Percentiles rank a stretch among this genome's conserved stretches.
phyloP scores from a whole-genome alignment of 2,797 vertebrate genomes.

The Potorous gilbertii region DNA sequence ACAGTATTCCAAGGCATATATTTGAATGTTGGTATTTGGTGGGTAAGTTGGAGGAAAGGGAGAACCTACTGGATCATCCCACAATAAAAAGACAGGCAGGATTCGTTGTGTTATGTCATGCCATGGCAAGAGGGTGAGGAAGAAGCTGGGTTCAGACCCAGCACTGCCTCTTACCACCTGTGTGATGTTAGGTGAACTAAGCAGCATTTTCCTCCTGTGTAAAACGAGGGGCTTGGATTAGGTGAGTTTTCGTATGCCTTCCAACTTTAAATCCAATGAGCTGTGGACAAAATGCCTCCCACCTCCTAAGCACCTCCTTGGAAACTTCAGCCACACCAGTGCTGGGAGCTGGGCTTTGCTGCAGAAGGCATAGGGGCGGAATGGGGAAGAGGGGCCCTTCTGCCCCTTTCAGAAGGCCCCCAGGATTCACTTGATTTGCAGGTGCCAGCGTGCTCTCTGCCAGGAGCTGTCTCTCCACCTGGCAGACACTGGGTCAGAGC shows the following conservation, averaged over 20 bases:
- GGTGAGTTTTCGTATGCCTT: background rate
- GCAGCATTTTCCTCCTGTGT: background rate
- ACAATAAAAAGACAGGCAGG: background rate
- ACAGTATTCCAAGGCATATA: background rate
- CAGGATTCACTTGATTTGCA: slow-evolving; percentile 17
- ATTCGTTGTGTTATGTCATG: background rate
- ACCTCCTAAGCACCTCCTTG: background rate
- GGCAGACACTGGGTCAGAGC: slow-evolving; percentile 57
- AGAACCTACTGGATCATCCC: background rate
- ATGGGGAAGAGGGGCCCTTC: background rate
- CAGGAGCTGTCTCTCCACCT: slow-evolving; percentile 49
- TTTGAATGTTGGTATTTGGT: background rate
- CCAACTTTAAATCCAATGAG: background rate
- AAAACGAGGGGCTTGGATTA: background rate
- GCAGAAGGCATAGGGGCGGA: background rate
- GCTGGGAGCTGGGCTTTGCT: background rate
- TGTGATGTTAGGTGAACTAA: background rate
- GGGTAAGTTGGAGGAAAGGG: background rate
- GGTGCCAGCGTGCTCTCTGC: slow-evolving; percentile 59
- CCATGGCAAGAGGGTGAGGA: background rate
- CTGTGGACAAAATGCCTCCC: background rate
- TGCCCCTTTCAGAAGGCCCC: background rate
- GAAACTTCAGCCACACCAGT: background rate
- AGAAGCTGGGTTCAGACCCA: background rate
- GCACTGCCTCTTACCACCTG: background rate